phyloP scores from a whole-genome alignment of 2,888 invertebrate genomes.

The Catotricha subobsoleta region DNA sequence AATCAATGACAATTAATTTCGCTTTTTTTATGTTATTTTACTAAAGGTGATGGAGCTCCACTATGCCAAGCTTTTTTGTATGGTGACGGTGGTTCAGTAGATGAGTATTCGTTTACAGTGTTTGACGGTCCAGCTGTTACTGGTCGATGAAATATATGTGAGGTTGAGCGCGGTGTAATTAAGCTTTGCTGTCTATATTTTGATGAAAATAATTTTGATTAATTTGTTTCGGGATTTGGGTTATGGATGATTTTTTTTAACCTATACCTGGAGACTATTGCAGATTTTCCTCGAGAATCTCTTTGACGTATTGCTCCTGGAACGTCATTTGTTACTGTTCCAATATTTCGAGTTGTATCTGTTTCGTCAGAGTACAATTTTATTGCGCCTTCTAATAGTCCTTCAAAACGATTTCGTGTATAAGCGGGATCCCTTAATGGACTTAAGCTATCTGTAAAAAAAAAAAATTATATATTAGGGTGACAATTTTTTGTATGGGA shows the following conservation, averaged over 20 bases:
- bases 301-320: constrained; percentile 12
- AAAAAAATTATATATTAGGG: too few relatives aligned
- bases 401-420: constrained; percentile 27
- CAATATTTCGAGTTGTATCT: constrained; percentile 20
- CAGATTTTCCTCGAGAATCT: constrained; percentile 28
- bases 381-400: constrained; percentile 28
- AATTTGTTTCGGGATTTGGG: too few relatives aligned
- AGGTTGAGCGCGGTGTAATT: constrained; percentile 1
- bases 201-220: too few relatives aligned
- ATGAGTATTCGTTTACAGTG: constrained; percentile 17
- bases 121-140: constrained; percentile 23
- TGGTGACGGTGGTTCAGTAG: constrained; percentile 28
- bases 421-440: constrained; percentile 25
- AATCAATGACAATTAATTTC: too few relatives aligned
- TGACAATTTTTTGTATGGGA: too few relatives aligned
- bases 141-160: constrained; percentile 18
- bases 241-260: neutral
- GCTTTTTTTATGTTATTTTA: too few relatives aligned
- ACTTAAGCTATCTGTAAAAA: constrained; percentile 15
- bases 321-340: constrained; percentile 16
- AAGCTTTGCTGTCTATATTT: too few relatives aligned
- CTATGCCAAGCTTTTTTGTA: constrained; percentile 35
- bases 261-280: constrained; percentile 20
- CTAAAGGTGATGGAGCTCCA: constrained; percentile 32
- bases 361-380: constrained; percentile 26